Base-by-base conservation (phyloP, 2,113 vertebrate genomes). In the Struthidea cinerea region DNA sequence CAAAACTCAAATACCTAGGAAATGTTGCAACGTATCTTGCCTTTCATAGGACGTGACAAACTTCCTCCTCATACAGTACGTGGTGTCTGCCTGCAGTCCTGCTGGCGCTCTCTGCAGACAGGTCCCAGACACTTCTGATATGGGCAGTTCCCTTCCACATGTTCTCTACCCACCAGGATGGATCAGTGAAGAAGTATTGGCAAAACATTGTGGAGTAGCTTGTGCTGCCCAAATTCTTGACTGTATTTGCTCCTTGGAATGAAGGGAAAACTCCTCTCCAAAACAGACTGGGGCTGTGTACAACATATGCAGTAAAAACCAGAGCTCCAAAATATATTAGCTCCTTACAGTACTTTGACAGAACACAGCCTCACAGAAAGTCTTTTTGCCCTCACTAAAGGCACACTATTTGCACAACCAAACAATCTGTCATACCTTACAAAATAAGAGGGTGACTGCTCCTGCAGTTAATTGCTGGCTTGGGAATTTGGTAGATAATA, bases 31-130 rank as follows among this genome's bases (percentile, higher is more conserved):
- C 42, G 50, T 90, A 41, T 94, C 75, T 84, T 79, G 67, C 59
- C 61, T 92, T 90, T 26, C 20, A 37, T 42, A 83, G 91, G 93
- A 94, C 89, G 35, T 94, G 93, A 92, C 71, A 70, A 33, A 52
- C 64, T 97, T 96, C 94, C 85, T 93, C n/a, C 60, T 33, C 7
- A 10, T 4, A 4, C 33, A 12, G 68, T 24, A 13, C 1, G 0
- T 67, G 64, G 18, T 37, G 57, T n/a, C 55, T 83, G 78, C 52
- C 50, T 35, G 79, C 9, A 9, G 32, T 49, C 74, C 70, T 75
- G 80, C 74, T 84, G 89, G 69, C 76, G 13, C 30, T 60, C 49
- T 28, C 32, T 2, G 6, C 65, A 73, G 28, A 46, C 75, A 80
- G 64, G 41, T 47, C 46, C 63, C 93, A 80, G 84, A 70, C 75